Base-by-base conservation (phyloP, 2,113 vertebrate genomes). In the Aleadryas rufinucha region DNA sequence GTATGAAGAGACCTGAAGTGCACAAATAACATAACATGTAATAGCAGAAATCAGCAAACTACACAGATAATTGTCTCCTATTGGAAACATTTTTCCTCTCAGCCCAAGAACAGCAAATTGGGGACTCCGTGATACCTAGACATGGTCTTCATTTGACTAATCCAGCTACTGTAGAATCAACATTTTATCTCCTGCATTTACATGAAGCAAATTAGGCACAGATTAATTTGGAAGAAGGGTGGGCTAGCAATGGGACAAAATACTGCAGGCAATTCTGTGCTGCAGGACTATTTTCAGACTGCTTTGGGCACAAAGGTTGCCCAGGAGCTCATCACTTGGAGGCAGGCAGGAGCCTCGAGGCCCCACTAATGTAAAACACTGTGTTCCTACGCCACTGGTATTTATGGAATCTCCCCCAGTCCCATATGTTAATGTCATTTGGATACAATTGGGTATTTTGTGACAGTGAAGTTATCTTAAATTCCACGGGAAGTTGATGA, bases 381-480 rank as follows among this genome's bases (percentile, higher is more conserved):
- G 11, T 0, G 0, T 57, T 89, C 45, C 64, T 45, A 16, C 1
- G 2, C 17, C 31, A 42, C n/a, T 54, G 49, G 10, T 39, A 61
- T 72, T 69, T 53, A 61, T 35, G 66, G 21, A 37, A 7, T 61
- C 60, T 94, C 2, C 0, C 24, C 70, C 30, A n/a, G 37, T 18
- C 63, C 71, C 22, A 11, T 9, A 37, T 42, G 16, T 37, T 80
- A 68, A 44, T 41, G 8, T 13, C 31, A 70, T 12, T 63, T 47
- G 10, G 31, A 84, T 56, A 39, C 33, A 57, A 49, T 5, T 39
- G 11, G 31, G 22, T 33, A 28, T 4, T 8, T 71, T 84, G 49
- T 87, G 59, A 69, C 24, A 30, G 27, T 22, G 37, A 94, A 49
- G 6, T 80, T 68, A 44, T n/a, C 50, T 57, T 81, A 53, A 53